Percentiles rank a stretch among this genome's conserved stretches.
Conservation (phyloP, 2,797 vertebrate genomes). For the Lerista edwardsae region DNA sequence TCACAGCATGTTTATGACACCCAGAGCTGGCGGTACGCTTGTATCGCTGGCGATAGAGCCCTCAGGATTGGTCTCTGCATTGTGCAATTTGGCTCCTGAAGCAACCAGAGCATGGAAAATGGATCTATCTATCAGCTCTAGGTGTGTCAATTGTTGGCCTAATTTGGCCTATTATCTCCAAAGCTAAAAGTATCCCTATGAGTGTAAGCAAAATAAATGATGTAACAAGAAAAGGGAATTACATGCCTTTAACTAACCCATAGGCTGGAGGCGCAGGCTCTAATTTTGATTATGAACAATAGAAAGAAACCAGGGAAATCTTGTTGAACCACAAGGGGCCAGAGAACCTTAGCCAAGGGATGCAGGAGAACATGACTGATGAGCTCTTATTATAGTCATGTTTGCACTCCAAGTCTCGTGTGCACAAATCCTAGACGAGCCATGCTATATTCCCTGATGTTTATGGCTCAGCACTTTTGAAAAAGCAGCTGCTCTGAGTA, state of each 20-base stretch:
- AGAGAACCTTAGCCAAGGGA: neutral
- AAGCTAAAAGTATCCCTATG: neutral
- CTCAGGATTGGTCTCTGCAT: too few species aligned
- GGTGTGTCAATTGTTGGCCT: neutral
- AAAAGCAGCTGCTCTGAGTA: neutral
- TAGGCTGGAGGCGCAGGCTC: neutral
- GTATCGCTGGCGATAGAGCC: too few species aligned
- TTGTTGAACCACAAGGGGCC: neutral
- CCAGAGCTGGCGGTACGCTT: too few species aligned
- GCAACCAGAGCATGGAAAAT: neutral
- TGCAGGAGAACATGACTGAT: neutral
- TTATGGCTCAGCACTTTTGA: conserved; percentile 16
- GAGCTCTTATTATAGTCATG: neutral
- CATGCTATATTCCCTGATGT: neutral
- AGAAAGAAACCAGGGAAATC: neutral
- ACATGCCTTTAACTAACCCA: conserved; percentile 11
- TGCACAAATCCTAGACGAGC: neutral
- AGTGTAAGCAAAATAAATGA: conserved; percentile 33
- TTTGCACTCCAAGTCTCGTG: neutral
- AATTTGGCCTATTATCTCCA: neutral
- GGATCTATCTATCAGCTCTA: neutral
- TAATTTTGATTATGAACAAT: neutral
- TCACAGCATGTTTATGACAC: too few species aligned
- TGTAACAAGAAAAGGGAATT: conserved; percentile 42
- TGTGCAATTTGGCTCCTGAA: neutral